Conservation (phyloP, 1,140 invertebrate species). For the Scaptomyza hsui region DNA sequence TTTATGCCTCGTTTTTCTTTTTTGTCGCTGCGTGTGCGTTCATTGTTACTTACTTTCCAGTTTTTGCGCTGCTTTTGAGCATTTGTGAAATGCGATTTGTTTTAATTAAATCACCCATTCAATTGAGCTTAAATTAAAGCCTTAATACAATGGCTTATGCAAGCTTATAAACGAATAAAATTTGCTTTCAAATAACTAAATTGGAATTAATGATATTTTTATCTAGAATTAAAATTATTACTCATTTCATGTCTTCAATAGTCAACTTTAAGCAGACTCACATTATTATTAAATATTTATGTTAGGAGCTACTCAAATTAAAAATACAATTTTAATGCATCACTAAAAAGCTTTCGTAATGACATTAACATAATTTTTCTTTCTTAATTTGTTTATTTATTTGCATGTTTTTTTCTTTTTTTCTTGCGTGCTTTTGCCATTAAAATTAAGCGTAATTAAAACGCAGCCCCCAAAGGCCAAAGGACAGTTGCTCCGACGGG, state of each 20-base stretch:
- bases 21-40: background rate
- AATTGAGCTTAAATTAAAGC: conserved; percentile 9
- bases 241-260: too few relatives aligned
- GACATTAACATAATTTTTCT: conserved; percentile 34
- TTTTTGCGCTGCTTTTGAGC: conserved; percentile 20
- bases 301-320: background rate
- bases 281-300: too few relatives aligned
- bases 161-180: background rate
- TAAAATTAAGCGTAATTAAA: conserved; percentile 41
- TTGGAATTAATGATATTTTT: background rate
- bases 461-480: conserved; percentile 16
- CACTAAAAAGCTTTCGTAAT: conserved; percentile 35
- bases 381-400: conserved; percentile 15
- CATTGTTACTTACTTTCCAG: conserved; percentile 6
- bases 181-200: background rate
- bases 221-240: too few relatives aligned
- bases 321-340: conserved; percentile 24
- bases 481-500: background rate
- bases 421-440: conserved; percentile 21
- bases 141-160: background rate
- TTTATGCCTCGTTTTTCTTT: conserved; percentile 14
- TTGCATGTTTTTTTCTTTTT: conserved; percentile 2
- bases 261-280: too few relatives aligned
- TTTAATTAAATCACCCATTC: conserved; percentile 31
- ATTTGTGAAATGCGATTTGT: conserved; percentile 49